Base-by-base conservation (phyloP, 2,113 vertebrate species). In the Xenopus laevis region DNA sequence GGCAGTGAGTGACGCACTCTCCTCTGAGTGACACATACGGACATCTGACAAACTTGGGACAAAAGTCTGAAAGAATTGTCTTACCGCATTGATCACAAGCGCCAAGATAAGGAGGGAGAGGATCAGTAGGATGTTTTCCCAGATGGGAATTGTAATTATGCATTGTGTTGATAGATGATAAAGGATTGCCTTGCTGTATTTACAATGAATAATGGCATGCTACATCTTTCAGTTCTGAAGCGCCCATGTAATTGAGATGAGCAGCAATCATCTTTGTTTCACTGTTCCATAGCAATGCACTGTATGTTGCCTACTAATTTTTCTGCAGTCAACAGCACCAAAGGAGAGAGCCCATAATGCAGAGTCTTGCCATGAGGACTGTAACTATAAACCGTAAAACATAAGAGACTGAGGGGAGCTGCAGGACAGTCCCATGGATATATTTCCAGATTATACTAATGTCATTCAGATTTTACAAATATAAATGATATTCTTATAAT, bases 161-260 rank as follows among this genome's bases (percentile, higher is more conserved):
- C 74, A 64, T 70, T 63, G 74, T 77, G 74, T 68, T 77, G 74
- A 77, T 21, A 77, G 74, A 77, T 52, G 74, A 77, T 77, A 67
- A 77, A 52, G 74, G 59, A 77, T 77, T 33, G 58, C 74, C 74
- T 70, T 15, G 74, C 67, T 70, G 74, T 77, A 70, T 77, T 70
- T 77, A 55, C 74, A 70, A 70, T 77, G 66, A 77, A 77, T 70
- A 70, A 65, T 70, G 67, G 50, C 47, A 69, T 77, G 73, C 61
- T 68, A 62, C 12, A 75, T 68, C 13, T 47, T 69, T 64, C 50
- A 70, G 59, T 53, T 70, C 50, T 64, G 27, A 64, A 57, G 59
- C 50, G 52, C 58, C 17, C 17, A 18, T 27, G 50, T 45, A 77
- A 62, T 52, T 52, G 6, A 70, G 66, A 77, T 46, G 50, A 47